A percentile compares a stretch with the other conserved stretches of the same genome.
Evolutionary conservation across 2,113 vertebrate genomes (phyloP).

Genomic region (Beaufortia kweichowensis): DNA sequence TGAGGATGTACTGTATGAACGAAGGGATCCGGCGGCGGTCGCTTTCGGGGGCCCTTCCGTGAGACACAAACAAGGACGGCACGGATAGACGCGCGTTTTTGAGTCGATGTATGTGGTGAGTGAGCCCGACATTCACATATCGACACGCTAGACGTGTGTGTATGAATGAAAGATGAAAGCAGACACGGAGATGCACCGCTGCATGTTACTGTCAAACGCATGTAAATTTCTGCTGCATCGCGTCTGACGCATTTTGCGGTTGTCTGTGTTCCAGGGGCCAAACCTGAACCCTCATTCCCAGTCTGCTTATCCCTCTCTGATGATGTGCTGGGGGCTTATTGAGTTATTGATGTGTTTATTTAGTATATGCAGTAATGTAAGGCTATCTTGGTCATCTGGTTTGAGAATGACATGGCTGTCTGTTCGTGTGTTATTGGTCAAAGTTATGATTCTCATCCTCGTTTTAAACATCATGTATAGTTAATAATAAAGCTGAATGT

Average conservation of each 20-base stretch:
- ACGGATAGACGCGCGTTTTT: background rate
- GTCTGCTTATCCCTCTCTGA: background rate
- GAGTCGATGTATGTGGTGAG: constrained; percentile 16
- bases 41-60: constrained; percentile 27
- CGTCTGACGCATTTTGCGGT: constrained; percentile 38
- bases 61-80: constrained; percentile 11
- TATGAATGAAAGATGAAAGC: background rate
- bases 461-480: background rate
- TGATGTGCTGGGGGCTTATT: background rate
- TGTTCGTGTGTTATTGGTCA: background rate
- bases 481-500: background rate
- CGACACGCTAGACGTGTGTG: background rate
- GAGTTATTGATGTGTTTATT: background rate
- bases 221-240: constrained; percentile 37
- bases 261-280: constrained; percentile 26
- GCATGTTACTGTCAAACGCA: constrained; percentile 13
- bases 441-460: background rate
- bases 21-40: constrained; percentile 12
- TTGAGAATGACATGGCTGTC: background rate
- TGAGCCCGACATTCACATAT: background rate
- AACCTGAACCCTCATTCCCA: background rate
- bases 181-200: background rate
- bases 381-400: background rate
- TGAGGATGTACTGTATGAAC: constrained; percentile 31
- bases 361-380: background rate